Conservation (phyloP, 1,140 invertebrate genomes). For the Maniola jurtina region DNA sequence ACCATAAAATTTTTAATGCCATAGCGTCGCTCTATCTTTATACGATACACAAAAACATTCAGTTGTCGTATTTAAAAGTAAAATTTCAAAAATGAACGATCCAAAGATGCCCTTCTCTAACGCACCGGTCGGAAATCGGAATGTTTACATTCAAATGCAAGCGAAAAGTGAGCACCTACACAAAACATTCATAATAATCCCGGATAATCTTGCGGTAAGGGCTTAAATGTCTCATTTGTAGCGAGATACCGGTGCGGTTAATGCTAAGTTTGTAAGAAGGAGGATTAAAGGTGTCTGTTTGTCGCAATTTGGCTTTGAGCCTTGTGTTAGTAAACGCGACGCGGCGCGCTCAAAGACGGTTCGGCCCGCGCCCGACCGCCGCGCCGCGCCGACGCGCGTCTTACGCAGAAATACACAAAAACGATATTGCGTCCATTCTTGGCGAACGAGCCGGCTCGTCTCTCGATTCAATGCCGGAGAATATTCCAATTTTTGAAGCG, state of each 20-base stretch:
- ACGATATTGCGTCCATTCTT: conserved; percentile 39
- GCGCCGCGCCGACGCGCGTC: conserved; percentile 33
- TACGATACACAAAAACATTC: conserved; percentile 25
- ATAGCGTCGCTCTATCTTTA: conserved; percentile 27
- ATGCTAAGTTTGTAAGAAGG: conserved; percentile 58
- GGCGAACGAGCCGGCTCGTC: conserved; percentile 23
- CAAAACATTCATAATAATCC: conserved; percentile 67
- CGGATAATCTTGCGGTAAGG: conserved; percentile 59
- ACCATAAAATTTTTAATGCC: conserved; percentile 43
- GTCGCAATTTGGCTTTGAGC: conserved; percentile 50
- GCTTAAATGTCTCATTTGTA: conserved; percentile 67
- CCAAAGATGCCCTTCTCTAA: conserved; percentile 27
- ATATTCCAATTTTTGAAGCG: conserved; percentile 9
- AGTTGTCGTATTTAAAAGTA: conserved; percentile 43
- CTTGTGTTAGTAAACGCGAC: conserved; percentile 31
- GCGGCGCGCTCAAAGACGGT: conserved; percentile 40
- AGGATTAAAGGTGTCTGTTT: conserved; percentile 67
- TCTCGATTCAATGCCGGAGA: conserved; percentile 24
- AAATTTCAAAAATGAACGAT: conserved; percentile 37
- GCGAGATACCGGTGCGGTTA: conserved; percentile 58
- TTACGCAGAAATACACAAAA: conserved; percentile 56
- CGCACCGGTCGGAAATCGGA: conserved; percentile 30
- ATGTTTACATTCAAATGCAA: conserved; percentile 54
- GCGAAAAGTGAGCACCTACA: conserved; percentile 53
- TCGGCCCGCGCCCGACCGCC: too few species aligned